phyloP scores from a whole-genome alignment of 2,888 invertebrate species.

The Lepidochrysops patricia region DNA sequence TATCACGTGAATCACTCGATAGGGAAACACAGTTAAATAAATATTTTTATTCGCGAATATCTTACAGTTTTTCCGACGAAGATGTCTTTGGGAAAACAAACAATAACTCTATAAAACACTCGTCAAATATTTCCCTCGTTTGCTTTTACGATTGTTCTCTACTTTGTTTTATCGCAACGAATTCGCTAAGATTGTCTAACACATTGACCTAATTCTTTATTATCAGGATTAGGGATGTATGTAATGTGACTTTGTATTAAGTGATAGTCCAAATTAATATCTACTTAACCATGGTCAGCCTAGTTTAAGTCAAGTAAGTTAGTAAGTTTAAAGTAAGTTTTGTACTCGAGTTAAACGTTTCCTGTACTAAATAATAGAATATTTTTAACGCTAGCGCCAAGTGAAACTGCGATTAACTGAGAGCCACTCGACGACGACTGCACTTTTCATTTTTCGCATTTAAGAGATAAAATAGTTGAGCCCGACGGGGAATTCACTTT shows the following conservation, averaged over 20 bases:
- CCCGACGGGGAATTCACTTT: neutral
- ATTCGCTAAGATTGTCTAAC: neutral
- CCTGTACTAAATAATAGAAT: neutral
- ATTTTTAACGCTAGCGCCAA: neutral
- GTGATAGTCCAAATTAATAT: too few relatives aligned
- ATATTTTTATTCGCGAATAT: conserved; percentile 7
- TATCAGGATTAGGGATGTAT: neutral
- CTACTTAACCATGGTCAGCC: too few relatives aligned
- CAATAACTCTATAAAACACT: neutral
- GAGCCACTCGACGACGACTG: neutral
- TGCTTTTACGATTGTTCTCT: neutral
- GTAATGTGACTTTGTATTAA: neutral
- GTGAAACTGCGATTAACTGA: neutral
- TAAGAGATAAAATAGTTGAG: neutral
- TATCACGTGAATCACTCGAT: conserved; percentile 18
- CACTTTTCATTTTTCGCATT: neutral
- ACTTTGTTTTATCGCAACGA: neutral
- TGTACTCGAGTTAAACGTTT: too few relatives aligned
- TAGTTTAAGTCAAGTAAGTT: too few relatives aligned
- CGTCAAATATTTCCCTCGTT: neutral
- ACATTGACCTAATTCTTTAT: neutral
- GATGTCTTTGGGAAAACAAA: neutral
- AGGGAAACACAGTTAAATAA: conserved; percentile 17
- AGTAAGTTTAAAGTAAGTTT: too few relatives aligned
- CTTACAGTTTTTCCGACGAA: neutral